Evolutionary conservation across 2,888 invertebrate species (phyloP).

Genomic region (Lochmaea capreae): DNA sequence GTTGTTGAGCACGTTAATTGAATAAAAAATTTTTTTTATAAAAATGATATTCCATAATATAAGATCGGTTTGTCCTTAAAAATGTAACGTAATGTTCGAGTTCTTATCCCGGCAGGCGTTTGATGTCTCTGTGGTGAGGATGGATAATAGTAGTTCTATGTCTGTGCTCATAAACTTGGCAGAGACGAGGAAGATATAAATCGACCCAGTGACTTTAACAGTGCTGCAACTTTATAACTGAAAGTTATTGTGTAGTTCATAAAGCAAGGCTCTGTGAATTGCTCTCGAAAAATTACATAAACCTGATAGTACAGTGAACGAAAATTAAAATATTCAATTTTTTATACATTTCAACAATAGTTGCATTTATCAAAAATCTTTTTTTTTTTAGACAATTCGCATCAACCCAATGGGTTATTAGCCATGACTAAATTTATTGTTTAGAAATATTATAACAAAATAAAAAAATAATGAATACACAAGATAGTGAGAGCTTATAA

Average conservation of each 20-base stretch:
- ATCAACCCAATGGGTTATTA: too few species aligned
- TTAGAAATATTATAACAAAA: too few species aligned
- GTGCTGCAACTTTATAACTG: constrained; percentile 56
- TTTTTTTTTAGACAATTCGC: too few species aligned
- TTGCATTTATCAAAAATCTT: too few species aligned
- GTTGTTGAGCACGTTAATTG: too few species aligned
- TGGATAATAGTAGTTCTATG: constrained; percentile 55
- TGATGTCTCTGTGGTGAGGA: constrained; percentile 51
- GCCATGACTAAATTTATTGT: too few species aligned
- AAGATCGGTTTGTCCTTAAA: too few species aligned
- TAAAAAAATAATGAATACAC: too few species aligned
- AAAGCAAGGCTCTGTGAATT: constrained; percentile 48
- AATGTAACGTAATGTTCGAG: constrained; percentile 26
- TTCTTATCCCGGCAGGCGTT: constrained; percentile 43
- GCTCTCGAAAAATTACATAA: constrained; percentile 31
- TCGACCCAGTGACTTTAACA: constrained; percentile 62
- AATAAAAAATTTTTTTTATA: too few species aligned
- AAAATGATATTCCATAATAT: too few species aligned
- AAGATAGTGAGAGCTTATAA: too few species aligned
- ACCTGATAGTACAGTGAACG: not conserved
- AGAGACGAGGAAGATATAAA: constrained; percentile 63
- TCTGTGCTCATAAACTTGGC: constrained; percentile 60
- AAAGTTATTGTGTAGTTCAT: constrained; percentile 55
- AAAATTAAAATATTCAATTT: not conserved
- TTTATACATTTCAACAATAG: too few species aligned